phyloP scores from a whole-genome alignment of 1,140 invertebrate genomes.

The Zaprionus lachaisei region DNA sequence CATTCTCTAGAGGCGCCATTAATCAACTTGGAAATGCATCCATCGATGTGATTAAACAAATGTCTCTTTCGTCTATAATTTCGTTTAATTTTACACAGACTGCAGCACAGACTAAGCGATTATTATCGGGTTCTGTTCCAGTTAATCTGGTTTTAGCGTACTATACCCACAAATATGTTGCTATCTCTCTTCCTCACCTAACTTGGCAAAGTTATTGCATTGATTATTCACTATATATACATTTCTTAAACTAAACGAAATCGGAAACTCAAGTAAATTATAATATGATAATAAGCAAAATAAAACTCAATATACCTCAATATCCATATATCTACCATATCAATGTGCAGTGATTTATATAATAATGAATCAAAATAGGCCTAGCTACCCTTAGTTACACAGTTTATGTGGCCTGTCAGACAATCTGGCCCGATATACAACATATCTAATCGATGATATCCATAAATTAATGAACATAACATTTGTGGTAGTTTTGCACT shows the following conservation, averaged over 20 bases:
- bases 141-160: conserved; percentile 34
- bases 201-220: background rate
- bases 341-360: background rate
- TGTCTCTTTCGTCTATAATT: conserved; percentile 11
- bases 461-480: conserved; percentile 8
- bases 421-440: background rate
- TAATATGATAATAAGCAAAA: too few species aligned
- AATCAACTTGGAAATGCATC: conserved; percentile 44
- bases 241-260: too few species aligned
- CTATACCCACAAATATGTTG: background rate
- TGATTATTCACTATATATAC: background rate
- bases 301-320: too few species aligned
- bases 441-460: conserved; percentile 32
- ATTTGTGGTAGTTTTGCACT: background rate
- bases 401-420: background rate
- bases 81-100: conserved; percentile 1
- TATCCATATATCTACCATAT: background rate
- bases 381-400: background rate
- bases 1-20: conserved; percentile 22
- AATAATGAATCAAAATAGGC: background rate
- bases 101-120: background rate
- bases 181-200: background rate
- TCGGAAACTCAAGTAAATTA: too few species aligned
- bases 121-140: conserved; percentile 22
- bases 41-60: conserved; percentile 16